Conservation (phyloP, 1,140 invertebrate species). For the Physella acuta region DNA sequence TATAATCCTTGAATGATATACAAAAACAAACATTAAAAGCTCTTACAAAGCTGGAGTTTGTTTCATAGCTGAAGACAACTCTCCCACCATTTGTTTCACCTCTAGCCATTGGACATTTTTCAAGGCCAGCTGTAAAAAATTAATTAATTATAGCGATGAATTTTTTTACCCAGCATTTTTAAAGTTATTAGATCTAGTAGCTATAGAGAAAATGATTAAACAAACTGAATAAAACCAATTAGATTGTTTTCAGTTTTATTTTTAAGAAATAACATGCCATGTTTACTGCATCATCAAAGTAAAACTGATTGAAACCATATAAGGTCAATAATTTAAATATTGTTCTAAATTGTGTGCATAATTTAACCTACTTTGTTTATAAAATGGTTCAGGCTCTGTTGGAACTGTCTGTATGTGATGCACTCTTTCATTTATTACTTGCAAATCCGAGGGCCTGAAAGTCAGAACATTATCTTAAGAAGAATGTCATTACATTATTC, state of each 20-base stretch:
- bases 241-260: background rate
- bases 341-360: background rate
- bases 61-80: constrained; percentile 83
- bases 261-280: constrained; percentile 42
- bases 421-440: constrained; percentile 82
- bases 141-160: background rate
- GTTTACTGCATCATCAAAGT: constrained; percentile 43
- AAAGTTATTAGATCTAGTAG: background rate
- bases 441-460: constrained; percentile 74
- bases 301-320: no score
- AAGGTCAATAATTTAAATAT: no score
- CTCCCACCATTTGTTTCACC: constrained; percentile 77
- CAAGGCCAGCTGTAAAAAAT: constrained; percentile 47
- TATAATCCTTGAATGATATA: background rate
- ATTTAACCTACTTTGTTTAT: constrained; percentile 63
- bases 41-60: constrained; percentile 84
- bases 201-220: background rate
- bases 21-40: background rate
- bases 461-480: no score
- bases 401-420: constrained; percentile 76
- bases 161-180: constrained; percentile 2
- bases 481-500: no score
- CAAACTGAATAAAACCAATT: background rate
- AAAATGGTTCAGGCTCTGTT: constrained; percentile 76
- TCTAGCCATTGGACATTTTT: constrained; percentile 53